phyloP scores from a whole-genome alignment of 2,888 invertebrate species.

The Apodemia zela region DNA sequence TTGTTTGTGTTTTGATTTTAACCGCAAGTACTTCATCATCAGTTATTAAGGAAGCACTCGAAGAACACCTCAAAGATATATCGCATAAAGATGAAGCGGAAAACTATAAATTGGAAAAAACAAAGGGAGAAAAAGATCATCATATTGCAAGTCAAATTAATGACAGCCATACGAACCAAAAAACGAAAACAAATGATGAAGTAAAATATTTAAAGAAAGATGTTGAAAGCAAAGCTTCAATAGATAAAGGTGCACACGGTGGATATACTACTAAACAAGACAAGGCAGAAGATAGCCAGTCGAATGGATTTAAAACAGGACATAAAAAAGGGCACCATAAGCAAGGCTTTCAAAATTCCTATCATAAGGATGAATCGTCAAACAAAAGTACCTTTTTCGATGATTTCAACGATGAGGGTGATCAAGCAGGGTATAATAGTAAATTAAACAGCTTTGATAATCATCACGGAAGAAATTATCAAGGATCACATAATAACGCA shows the following conservation, averaged over 20 bases:
- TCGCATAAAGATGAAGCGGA: slow-evolving; percentile 64
- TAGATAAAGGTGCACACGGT: slow-evolving; percentile 65
- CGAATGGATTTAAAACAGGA: slow-evolving; percentile 65
- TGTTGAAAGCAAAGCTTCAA: slow-evolving; percentile 61
- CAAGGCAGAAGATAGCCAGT: slow-evolving; percentile 64
- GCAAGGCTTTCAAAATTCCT: slow-evolving; percentile 84
- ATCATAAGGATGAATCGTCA: slow-evolving; percentile 85
- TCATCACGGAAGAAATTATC: slow-evolving; percentile 62
- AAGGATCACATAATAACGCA: slow-evolving; percentile 66
- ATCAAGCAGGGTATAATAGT: slow-evolving; percentile 66
- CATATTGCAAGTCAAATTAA: slow-evolving; percentile 62
- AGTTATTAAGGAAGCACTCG: slow-evolving; percentile 63
- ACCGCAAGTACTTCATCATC: slow-evolving; percentile 51
- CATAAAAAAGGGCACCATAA: slow-evolving; percentile 86
- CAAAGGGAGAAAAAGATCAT: slow-evolving; percentile 69
- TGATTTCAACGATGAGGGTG: slow-evolving; percentile 77
- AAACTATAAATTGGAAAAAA: slow-evolving; percentile 63
- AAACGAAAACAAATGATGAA: slow-evolving; percentile 67
- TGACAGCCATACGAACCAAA: slow-evolving; percentile 67
- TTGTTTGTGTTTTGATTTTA: slow-evolving; percentile 49
- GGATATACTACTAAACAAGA: slow-evolving; percentile 67
- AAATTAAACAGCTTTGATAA: slow-evolving; percentile 62
- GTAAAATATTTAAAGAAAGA: slow-evolving; percentile 73
- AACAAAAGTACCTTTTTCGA: slow-evolving; percentile 85
- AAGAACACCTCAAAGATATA: slow-evolving; percentile 71